Evolutionary conservation across 1,140 invertebrate genomes (phyloP).

Genomic region (Drosophila pectinifera): DNA sequence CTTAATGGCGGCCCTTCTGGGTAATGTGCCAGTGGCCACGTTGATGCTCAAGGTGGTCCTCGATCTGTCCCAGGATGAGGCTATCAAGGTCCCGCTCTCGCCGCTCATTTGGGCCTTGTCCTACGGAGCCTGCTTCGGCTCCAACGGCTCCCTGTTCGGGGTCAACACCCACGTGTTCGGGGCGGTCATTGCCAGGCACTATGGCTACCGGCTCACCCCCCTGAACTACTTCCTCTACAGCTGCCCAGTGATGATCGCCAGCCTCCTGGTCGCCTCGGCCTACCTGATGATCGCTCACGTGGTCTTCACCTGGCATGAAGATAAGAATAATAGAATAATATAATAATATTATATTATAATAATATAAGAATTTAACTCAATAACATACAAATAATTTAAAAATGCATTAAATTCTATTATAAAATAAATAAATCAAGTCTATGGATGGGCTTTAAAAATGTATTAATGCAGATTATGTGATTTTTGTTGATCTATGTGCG

Average conservation of each 20-base stretch:
- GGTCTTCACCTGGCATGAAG: constrained; percentile 86
- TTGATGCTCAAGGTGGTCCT: constrained; percentile 91
- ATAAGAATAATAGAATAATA: too few relatives aligned
- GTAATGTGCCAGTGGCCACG: constrained; percentile 92
- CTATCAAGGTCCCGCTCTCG: constrained; percentile 87
- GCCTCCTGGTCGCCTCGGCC: constrained; percentile 86
- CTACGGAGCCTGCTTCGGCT: constrained; percentile 91
- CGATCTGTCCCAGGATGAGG: constrained; percentile 86
- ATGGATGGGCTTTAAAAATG: too few relatives aligned
- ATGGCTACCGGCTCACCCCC: constrained; percentile 91
- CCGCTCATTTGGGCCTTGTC: constrained; percentile 90
- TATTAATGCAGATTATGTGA: too few relatives aligned
- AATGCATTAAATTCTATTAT: too few relatives aligned
- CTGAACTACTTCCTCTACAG: constrained; percentile 86
- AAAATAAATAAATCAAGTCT: too few relatives aligned
- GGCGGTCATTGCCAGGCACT: constrained; percentile 91
- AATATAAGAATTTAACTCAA: too few relatives aligned
- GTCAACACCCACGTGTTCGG: constrained; percentile 92
- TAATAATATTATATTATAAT: too few relatives aligned
- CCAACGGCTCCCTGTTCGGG: constrained; percentile 92
- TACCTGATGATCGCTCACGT: constrained; percentile 90
- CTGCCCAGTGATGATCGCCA: constrained; percentile 90
- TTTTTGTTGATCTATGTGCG: too few relatives aligned
- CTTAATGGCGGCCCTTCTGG: constrained; percentile 90
- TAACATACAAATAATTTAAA: too few relatives aligned